Base-by-base conservation (phyloP, 2,888 invertebrate species). In the Brenthis hecate region DNA sequence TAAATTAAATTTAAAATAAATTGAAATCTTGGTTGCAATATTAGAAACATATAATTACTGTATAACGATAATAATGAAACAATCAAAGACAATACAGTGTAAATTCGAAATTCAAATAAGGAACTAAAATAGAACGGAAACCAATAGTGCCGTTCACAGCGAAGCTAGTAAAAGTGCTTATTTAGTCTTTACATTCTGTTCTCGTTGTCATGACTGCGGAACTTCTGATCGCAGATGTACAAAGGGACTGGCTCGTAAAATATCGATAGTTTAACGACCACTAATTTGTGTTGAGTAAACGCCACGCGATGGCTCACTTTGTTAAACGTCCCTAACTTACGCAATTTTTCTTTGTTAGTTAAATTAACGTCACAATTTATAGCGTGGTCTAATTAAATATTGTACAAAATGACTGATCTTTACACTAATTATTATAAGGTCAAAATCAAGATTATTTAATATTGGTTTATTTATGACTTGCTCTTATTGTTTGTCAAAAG, bases 221-320 rank as follows among this genome's bases (percentile, higher is more conserved):
- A 43, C 56, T 68, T 58, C 64, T 43, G 66, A 61, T 65, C 60
- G 56, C 48, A 57, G 72, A 64, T 64, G 62, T 65, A 72, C 69
- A 72, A 74, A 74, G 70, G 66, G 53, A 66, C 65, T 65, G 71
- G 48, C 67, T 64, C 72, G 65, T 73, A 67, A 69, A 72, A 68
- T 66, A 66, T 68, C 68, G 66, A 70, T 73, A 69, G 67, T 68
- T 72, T 73, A 70, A 75, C 65, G 69, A 70, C 63, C 69, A 69
- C 71, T 72, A 72, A 56, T 71, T 70, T 67, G 53, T 68, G 57
- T 62, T 32, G 32, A 54, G 43, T 53, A 23, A 51, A 69, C 62
- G 55, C 56, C 66, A 58, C 50, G 57, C 56, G 62, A 70, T 56
- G 68, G 58, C 69, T 68, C 63, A 64, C 68, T 69, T 70, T 65